A percentile compares a stretch with the other conserved stretches of the same genome.
These are phyloP conservation scores for Elachura formosa DNA, from an alignment of 2,113 vertebrate genomes.

Conservation along the genomic window DNA sequence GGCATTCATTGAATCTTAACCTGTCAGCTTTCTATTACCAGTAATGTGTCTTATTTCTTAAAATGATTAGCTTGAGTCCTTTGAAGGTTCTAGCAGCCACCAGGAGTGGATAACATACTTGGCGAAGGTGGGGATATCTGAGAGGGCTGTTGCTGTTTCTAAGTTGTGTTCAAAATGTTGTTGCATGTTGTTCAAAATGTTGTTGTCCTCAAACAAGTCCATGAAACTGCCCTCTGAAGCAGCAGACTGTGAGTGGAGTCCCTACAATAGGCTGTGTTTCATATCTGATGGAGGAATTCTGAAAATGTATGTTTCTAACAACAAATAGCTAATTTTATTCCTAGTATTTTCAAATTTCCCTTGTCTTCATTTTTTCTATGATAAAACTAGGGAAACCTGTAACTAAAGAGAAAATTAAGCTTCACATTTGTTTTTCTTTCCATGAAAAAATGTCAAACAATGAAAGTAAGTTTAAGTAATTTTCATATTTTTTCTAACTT, in stretches of 20 bases:
- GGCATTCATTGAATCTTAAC: not conserved
- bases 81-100: not conserved
- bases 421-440: not conserved
- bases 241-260: not conserved
- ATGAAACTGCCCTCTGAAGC: not conserved
- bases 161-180: not conserved
- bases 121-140: no score
- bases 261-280: fast-evolving
- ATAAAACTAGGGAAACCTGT: not conserved
- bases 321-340: not conserved
- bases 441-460: not conserved
- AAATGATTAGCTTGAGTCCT: not conserved
- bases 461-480: not conserved
- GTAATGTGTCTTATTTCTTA: not conserved
- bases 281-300: not conserved
- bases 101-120: not conserved
- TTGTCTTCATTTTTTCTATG: not conserved
- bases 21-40: not conserved
- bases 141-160: not conserved
- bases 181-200: no score
- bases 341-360: not conserved
- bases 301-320: not conserved
- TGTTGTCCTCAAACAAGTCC: not conserved
- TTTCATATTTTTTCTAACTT: not conserved
- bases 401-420: not conserved